A percentile compares a stretch with the other conserved stretches of the same genome.
phyloP scores from a whole-genome alignment of 2,113 vertebrate genomes.

The Cyprinodon brontotheroides region DNA sequence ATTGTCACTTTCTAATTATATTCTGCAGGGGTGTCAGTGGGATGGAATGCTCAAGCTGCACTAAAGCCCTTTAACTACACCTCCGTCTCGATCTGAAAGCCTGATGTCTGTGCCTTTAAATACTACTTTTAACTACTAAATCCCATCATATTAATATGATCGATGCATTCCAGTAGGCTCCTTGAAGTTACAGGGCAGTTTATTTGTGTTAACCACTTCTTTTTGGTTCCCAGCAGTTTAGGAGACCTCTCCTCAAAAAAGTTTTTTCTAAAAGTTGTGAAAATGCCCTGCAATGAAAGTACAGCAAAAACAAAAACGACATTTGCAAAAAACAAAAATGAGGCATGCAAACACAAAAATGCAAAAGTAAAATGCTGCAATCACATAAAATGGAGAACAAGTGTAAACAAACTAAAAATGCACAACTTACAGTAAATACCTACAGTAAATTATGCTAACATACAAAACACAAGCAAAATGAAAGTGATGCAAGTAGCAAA shows the following conservation, averaged over 20 bases:
- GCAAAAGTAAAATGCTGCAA: too few relatives aligned
- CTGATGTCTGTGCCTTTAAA: background rate
- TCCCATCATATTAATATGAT: constrained; percentile 37
- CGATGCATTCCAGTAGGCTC: constrained; percentile 9
- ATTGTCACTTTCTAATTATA: constrained; percentile 30
- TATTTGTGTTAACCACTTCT: constrained; percentile 37
- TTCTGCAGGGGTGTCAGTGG: background rate
- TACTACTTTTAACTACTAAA: constrained; percentile 9
- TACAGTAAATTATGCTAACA: too few relatives aligned
- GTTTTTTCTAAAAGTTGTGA: constrained; percentile 3
- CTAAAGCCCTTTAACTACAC: background rate
- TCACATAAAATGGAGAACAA: too few relatives aligned
- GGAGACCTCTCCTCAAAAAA: background rate
- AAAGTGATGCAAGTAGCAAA: too few relatives aligned
- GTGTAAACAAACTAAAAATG: too few relatives aligned
- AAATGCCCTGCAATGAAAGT: background rate
- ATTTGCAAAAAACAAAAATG: too few relatives aligned
- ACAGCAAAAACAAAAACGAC: too few relatives aligned
- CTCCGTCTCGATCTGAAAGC: constrained; percentile 5
- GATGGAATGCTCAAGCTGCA: background rate
- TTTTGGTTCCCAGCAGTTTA: constrained; percentile 6
- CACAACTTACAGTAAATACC: too few relatives aligned
- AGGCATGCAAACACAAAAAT: too few relatives aligned
- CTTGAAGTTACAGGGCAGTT: constrained; percentile 49
- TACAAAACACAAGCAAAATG: too few relatives aligned